Conservation (phyloP, 2,113 vertebrate species). For the Hydrochoerus hydrochaeris region DNA sequence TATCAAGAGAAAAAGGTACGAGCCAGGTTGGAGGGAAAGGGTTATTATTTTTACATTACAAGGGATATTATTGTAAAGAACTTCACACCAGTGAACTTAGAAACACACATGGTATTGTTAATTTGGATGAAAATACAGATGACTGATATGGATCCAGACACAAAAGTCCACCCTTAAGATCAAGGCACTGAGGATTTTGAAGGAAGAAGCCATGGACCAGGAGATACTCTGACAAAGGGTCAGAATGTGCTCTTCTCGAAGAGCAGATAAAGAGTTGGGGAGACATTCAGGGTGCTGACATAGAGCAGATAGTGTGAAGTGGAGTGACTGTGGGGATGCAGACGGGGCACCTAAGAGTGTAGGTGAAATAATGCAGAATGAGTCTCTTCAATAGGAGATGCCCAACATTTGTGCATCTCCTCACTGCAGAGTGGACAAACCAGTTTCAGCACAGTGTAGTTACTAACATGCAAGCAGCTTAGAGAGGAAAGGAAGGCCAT, state of each 20-base stretch:
- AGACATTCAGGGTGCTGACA: not conserved
- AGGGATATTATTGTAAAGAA: not conserved
- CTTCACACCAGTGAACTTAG: not conserved
- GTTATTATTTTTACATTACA: not conserved
- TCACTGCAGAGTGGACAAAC: not conserved
- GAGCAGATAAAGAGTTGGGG: not conserved
- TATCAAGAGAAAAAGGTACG: not conserved
- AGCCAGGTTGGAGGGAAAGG: not conserved
- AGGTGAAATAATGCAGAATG: not conserved
- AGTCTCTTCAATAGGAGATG: not conserved
- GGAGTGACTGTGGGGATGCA: not conserved
- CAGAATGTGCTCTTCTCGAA: not conserved
- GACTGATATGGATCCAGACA: not conserved
- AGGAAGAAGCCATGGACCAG: not conserved
- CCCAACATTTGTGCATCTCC: not conserved
- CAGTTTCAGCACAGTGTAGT: not conserved
- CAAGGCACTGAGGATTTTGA: not conserved
- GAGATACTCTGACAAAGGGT: not conserved
- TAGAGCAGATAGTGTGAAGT: not conserved
- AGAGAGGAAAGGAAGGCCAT: not conserved
- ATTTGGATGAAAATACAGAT: not conserved
- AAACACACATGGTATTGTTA: not conserved
- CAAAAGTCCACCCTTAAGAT: not conserved
- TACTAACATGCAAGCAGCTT: not conserved
- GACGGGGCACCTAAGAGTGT: not conserved